Base-by-base conservation (phyloP, 2,888 invertebrate genomes). In the Phortica okadai region DNA sequence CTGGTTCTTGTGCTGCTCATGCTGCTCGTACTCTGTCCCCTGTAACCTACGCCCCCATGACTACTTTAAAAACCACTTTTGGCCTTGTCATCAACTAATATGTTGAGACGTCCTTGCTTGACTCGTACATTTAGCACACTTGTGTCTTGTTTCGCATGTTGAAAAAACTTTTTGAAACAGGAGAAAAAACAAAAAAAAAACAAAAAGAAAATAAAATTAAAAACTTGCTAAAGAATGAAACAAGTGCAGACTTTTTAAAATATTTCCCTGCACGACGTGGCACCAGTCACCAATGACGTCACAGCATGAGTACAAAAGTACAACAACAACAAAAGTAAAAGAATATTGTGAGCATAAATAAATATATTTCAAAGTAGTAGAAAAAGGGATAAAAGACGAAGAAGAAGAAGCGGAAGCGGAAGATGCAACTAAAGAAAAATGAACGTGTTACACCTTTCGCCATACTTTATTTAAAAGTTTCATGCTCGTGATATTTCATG, bases 401-500 rank as follows among this genome's bases (percentile, higher is more conserved):
- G 16, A 45, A n/a, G 16, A 44, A 74, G 8, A 45, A 69, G 45
- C 44, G 10, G 11, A 6, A n/a, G 56, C 16, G 10, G 66, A 41
- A 54, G 56, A 14, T 59, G 50, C 59, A 45, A 58, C 41, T 54
- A 66, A 16, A 41, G 72, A 45, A 16, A 58, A 59, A 41, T 70
- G 69, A 25, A 8, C 50, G 6, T 25, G 44, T 70, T 70, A 11
- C 33, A 62, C 62, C 62, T 62, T 62, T 62, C 2, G 25, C 16
- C 62, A 62, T 62, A 62, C 21, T 62, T 62, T 62, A 62, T n/a
- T 62, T 62, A 62, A 62, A 62, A 62, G 62, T 62, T 62, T 62
- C 21, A 62, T 62, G 62, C 62, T 62, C 25, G 25, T 62, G 16
- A 62, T 62, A 62, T 62, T 62, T 62, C 62, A 62, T 62, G 62